Evolutionary conservation across 2,113 vertebrate genomes (phyloP), one percentile per base, ranked within the genome.

Genomic region (Lasiurus cinereus): DNA sequence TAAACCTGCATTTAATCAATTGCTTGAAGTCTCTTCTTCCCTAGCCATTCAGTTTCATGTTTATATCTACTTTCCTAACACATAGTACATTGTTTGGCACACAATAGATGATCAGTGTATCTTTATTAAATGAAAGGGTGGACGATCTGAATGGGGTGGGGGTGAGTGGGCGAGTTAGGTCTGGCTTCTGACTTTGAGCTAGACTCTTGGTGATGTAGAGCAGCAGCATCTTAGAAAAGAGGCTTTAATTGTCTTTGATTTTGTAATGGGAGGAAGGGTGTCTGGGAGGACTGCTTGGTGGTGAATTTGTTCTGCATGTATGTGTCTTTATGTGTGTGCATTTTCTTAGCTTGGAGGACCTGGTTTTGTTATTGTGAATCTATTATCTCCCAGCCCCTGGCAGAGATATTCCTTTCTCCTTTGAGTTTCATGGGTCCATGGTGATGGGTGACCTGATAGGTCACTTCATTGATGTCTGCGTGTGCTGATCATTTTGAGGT

Each of bases 381-480:
- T 94, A 29, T 69, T 88, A 64, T 83, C 86, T 29, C n/a, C 36
- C 29, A 12, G 10, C 16, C 19, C 48, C 59, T 18, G 22, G 46
- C 6, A 67, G 54, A 91, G 86, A 93, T 27, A 9, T 77, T 19
- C 39, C 56, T 88, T 80, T 88, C 85, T 66, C 79, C 62, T 92
- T 87, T 95, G 86, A 88, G 72, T 83, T 88, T 93, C 33, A 9
- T 64, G 59, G 79, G 87, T 80, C 70, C 8, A 1, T 89, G 59
- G 70, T 92, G 93, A 93, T 1, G 1, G 70, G 56, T 89, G 91
- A 95, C 85, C 91, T 59, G 74, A 76, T 77, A 74, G 89, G 54
- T 94, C 84, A 62, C 59, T 93, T 83, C 64, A 86, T 59, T 80
- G 96, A 94, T 94, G 67, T 88, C 76, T 90, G 52, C 8, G 0